Evolutionary conservation across 2,113 vertebrate species (phyloP).

Genomic region (Callocephalon fimbriatum): DNA sequence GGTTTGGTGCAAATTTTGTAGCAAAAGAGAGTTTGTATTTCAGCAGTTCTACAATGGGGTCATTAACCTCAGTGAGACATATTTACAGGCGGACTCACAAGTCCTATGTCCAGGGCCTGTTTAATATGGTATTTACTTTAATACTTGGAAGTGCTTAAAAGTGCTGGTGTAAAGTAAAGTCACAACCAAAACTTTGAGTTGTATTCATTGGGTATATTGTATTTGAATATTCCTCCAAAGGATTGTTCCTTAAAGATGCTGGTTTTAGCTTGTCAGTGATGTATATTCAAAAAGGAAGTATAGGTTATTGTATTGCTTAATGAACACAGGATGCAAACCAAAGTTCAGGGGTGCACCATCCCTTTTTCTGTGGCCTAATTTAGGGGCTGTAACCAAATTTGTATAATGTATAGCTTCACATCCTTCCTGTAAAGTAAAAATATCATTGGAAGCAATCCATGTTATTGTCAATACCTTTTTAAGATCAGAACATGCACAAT

Average conservation of each 20-base stretch:
- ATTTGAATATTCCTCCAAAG: not conserved
- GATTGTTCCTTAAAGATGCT: conserved; percentile 28
- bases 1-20: not conserved
- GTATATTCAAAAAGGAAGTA: conserved; percentile 35
- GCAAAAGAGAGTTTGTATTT: not conserved
- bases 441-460: conserved; percentile 28
- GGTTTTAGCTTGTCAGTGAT: not conserved
- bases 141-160: not conserved
- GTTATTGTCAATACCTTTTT: conserved; percentile 52
- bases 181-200: not conserved
- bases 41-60: not conserved
- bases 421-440: conserved; percentile 62
- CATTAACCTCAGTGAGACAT: not conserved
- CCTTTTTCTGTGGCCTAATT: conserved; percentile 17
- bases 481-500: not conserved
- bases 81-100: not conserved
- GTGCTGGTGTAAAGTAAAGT: not conserved
- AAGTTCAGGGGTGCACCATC: conserved; percentile 30
- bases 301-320: conserved; percentile 40
- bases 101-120: not conserved
- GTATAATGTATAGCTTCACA: conserved; percentile 32
- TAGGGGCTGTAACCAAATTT: conserved; percentile 18
- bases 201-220: not conserved
- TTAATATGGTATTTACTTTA: not conserved
- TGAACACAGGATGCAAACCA: conserved; percentile 15